Evolutionary conservation across 64 coral and sea anemone species (phyloP), one percentile per base, ranked within the genome.

Genomic region (Montipora efflorescens): DNA sequence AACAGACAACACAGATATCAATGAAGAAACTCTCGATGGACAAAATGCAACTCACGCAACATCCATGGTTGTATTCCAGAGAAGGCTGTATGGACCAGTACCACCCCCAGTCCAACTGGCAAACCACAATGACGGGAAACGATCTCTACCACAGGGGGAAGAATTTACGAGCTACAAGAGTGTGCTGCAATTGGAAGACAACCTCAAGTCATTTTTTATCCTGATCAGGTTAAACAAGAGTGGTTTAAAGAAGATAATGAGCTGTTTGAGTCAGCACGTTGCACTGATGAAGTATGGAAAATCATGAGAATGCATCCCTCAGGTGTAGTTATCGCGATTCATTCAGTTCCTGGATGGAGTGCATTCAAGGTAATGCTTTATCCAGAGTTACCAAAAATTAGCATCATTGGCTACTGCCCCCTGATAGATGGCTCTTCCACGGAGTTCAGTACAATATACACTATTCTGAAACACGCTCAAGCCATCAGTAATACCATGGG

Each of bases 11-110:
- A 80, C 78, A 80, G 78, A 80, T n/a, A 47, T 44, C 25, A 80
- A 80, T 5, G 78, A 14, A 80, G 28, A 80, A 80, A 80, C 78
- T 4, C 55, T 80, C 47, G 44, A 80, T 80, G 28, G 78, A 9
- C 20, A 46, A 53, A 80, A 80, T 53, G 44, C 78, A 18, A 68
- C 48, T 62, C 57, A 86, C 43, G 82, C 82, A 22, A 67, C 53
- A 58, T 87, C 20, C 61, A 69, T 87, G 83, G 20, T 67, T 87
- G 83, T 70, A 48, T 87, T 87, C 61, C 55, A 87, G 46, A 44
- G 69, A 87, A 67, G 25, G 83, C 61, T 57, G 66, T 68, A 87
- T 69, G 83, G 83, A 66, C 83, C 48, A 87, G 18, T 66, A 87
- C 83, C 61, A 62, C 61, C 22, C 47, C 51, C 83, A 67, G 83